phyloP scores from a whole-genome alignment of 2,888 invertebrate species.

The Mythimna albipuncta region DNA sequence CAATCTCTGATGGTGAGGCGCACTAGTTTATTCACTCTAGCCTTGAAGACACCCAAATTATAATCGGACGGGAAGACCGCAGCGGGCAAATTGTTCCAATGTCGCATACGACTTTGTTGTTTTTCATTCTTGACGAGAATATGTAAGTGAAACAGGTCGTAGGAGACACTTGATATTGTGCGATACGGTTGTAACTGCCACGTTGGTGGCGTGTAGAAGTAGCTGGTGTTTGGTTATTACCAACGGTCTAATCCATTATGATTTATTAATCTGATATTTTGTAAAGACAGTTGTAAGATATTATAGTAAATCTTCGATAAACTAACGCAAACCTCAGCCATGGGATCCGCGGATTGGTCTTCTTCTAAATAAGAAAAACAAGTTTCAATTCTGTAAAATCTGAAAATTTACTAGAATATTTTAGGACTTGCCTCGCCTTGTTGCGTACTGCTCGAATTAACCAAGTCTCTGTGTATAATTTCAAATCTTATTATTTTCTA shows the following conservation, averaged over 20 bases:
- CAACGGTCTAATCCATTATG: slow-evolving; percentile 15
- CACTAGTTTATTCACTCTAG: no score
- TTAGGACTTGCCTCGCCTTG: neutral
- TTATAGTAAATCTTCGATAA: slow-evolving; percentile 3
- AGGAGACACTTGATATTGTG: slow-evolving; percentile 5
- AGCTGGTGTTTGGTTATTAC: slow-evolving; percentile 21
- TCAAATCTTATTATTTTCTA: no score
- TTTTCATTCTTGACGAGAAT: neutral
- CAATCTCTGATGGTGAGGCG: no score
- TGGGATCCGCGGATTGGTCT: neutral
- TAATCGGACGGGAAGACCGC: no score
- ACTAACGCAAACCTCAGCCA: neutral
- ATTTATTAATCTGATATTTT: slow-evolving; percentile 21
- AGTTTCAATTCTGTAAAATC: neutral
- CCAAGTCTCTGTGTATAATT: neutral
- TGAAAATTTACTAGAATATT: slow-evolving; percentile 12
- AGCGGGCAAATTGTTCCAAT: no score
- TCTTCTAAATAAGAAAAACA: no score
- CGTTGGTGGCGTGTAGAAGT: slow-evolving; percentile 18
- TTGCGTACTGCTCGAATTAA: slow-evolving; percentile 5
- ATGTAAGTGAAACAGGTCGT: neutral
- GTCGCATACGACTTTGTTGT: neutral
- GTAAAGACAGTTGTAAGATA: slow-evolving; percentile 23
- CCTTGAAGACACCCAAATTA: no score
- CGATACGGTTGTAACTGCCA: slow-evolving; percentile 17